A percentile compares a stretch with the other conserved stretches of the same genome.
Evolutionary conservation across 2,797 vertebrate genomes (phyloP).

Genomic region (Micrastur ruficollis): DNA sequence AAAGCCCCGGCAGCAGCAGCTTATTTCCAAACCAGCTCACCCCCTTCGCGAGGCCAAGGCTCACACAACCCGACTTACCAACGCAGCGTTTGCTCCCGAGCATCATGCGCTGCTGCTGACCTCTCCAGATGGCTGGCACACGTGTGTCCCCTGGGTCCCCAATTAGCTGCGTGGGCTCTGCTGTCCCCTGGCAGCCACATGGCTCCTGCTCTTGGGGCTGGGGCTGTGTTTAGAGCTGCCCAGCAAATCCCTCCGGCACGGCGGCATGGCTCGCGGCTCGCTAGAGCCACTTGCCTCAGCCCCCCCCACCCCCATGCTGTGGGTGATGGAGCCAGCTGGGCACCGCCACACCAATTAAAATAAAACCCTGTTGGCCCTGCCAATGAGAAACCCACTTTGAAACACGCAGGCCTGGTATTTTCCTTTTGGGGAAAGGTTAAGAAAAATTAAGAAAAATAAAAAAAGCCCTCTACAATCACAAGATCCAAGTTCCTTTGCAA

Average conservation of each 20-base stretch:
- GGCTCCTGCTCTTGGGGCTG: not conserved
- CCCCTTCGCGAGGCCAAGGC: not conserved
- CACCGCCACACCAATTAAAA: not conserved
- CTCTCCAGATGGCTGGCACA: not conserved
- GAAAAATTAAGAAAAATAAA: not conserved
- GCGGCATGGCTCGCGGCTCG: no score
- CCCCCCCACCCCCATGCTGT: fast-evolving
- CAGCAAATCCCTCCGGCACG: fast-evolving
- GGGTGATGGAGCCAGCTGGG: not conserved
- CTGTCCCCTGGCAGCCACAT: not conserved
- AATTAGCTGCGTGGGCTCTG: not conserved
- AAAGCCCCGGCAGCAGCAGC: not conserved
- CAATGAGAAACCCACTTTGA: not conserved
- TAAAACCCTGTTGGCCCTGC: not conserved
- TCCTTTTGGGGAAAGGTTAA: not conserved
- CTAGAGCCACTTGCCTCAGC: not conserved
- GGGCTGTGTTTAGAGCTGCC: not conserved
- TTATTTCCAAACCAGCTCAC: not conserved
- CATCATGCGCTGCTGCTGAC: not conserved
- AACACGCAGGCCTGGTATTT: not conserved
- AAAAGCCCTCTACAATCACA: not conserved
- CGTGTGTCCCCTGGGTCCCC: fast-evolving
- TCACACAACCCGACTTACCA: not conserved
- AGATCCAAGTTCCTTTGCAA: not conserved
- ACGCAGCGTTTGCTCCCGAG: not conserved